Conservation (phyloP, 2,113 vertebrate species). For the Cyprinodon tularosa region DNA sequence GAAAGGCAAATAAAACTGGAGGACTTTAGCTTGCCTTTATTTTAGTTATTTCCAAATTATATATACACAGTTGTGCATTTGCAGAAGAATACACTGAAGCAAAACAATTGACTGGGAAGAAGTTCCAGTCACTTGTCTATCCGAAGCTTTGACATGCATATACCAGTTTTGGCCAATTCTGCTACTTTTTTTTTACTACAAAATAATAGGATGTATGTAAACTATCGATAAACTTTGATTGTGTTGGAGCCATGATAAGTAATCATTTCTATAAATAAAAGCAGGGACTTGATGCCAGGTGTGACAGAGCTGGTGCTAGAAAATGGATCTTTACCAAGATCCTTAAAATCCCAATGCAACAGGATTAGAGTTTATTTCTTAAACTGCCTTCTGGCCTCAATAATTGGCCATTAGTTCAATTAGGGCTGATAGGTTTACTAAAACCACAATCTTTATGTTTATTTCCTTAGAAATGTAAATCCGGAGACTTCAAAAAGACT, state of each 20-base stretch:
- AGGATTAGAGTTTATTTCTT: not conserved
- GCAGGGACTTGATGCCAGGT: not conserved
- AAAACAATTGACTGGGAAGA: too few relatives aligned
- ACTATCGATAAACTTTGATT: not conserved
- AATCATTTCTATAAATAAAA: not conserved
- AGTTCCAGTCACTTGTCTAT: not conserved
- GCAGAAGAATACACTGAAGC: too few relatives aligned
- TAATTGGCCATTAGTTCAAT: too few relatives aligned
- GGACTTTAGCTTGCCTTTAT: constrained; percentile 4
- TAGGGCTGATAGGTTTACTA: too few relatives aligned
- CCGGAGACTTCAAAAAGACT: too few relatives aligned
- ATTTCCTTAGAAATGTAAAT: too few relatives aligned
- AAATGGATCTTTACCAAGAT: not conserved
- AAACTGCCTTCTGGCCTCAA: not conserved
- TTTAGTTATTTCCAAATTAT: constrained; percentile 14
- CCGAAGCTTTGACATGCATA: too few relatives aligned
- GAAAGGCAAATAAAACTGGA: constrained; percentile 20
- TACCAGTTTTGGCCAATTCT: not conserved
- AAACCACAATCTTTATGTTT: too few relatives aligned
- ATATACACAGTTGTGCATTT: not conserved
- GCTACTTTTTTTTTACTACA: not conserved
- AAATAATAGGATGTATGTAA: not conserved
- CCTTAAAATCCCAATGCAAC: not conserved
- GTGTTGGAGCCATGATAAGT: not conserved
- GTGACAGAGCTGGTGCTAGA: not conserved